Evolutionary conservation across 2,888 invertebrate species (phyloP).

Genomic region (Platycnemis pennipes): DNA sequence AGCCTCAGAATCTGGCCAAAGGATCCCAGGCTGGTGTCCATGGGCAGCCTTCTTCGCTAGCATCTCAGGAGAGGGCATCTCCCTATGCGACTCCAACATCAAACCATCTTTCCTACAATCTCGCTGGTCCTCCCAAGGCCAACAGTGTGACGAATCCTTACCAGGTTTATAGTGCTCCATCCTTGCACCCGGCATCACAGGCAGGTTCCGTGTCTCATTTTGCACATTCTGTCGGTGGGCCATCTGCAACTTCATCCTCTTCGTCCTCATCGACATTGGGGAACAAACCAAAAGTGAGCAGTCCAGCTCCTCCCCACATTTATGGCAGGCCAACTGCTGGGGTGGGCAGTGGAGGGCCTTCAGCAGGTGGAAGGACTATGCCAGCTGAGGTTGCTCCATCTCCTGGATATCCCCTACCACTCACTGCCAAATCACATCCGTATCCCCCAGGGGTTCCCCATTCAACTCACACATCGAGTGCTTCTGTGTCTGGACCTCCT

Average conservation of each 20-base stretch:
- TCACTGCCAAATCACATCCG: conserved; percentile 71
- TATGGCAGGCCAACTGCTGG: conserved; percentile 83
- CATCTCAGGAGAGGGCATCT: conserved; percentile 44
- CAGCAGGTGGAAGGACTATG: conserved; percentile 31
- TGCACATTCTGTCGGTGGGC: conserved; percentile 79
- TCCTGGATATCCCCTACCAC: conserved; percentile 69
- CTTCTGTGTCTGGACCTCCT: conserved; percentile 75
- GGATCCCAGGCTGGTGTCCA: conserved; percentile 41
- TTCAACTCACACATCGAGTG: conserved; percentile 77
- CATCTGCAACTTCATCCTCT: conserved; percentile 79
- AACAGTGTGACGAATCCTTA: conserved; percentile 45
- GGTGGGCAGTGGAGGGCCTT: conserved; percentile 72
- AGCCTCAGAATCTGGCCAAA: conserved; percentile 59
- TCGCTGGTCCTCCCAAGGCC: conserved; percentile 41
- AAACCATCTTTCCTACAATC: conserved; percentile 47
- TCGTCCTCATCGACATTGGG: conserved; percentile 81
- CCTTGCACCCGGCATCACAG: conserved; percentile 79
- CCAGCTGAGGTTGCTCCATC: conserved; percentile 56
- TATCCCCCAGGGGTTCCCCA: conserved; percentile 70
- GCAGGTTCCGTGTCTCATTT: conserved; percentile 78
- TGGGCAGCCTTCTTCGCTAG: conserved; percentile 45
- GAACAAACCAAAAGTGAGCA: conserved; percentile 86
- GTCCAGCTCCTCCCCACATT: conserved; percentile 88
- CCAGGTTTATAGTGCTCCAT: conserved; percentile 74
- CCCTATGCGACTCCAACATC: conserved; percentile 50